Conservation (phyloP, 2,888 invertebrate species). For the Dryococelus australis region DNA sequence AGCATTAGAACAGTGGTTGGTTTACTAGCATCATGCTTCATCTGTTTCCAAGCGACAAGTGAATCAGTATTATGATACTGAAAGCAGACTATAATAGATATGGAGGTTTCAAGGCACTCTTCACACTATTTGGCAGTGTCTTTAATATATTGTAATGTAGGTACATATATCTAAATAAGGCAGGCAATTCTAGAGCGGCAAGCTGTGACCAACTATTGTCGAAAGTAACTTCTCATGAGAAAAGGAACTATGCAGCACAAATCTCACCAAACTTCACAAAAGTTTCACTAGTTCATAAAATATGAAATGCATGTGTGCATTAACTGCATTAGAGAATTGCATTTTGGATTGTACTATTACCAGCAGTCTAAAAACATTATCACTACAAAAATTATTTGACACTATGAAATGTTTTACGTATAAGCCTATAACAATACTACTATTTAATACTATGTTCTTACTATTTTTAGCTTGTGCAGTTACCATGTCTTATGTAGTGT, state of each 20-base stretch:
- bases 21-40: neutral
- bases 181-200: slow-evolving; percentile 7
- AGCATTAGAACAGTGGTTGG: neutral
- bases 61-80: neutral
- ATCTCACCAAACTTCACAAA: no score
- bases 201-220: neutral
- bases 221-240: neutral
- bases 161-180: neutral
- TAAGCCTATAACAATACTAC: no score
- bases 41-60: neutral
- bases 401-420: no score
- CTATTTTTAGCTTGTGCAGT: neutral
- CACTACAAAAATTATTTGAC: neutral
- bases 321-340: neutral
- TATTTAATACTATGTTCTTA: no score
- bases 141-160: slow-evolving; percentile 9
- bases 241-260: neutral
- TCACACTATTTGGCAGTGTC: slow-evolving; percentile 40
- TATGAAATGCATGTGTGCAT: neutral
- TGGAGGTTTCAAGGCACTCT: slow-evolving; percentile 40
- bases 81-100: neutral
- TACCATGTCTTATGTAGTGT: neutral
- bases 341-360: neutral
- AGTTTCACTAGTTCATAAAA: neutral
- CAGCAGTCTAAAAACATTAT: neutral